Base-by-base conservation (phyloP, 2,113 vertebrate genomes). In the Solea senegalensis region DNA sequence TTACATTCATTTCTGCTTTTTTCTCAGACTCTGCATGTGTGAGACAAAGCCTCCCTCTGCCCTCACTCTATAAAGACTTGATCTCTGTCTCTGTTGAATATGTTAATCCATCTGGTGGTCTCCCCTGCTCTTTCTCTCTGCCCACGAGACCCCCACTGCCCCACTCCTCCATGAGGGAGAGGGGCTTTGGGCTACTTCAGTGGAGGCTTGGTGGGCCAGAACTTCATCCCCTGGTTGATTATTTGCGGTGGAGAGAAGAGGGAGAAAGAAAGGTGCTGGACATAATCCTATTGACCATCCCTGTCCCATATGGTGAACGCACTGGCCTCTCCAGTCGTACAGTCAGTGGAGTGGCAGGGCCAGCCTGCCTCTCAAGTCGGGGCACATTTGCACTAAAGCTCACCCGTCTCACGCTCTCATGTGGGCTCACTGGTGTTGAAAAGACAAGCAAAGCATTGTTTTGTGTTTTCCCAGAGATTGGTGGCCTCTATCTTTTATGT, bases 51-150 rank as follows among this genome's bases (percentile, higher is more conserved):
- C 86, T 83, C 78, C 76, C 80, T 89, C 86, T 89, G 86, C 87
- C 89, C 86, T 88, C 81, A 81, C 80, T 91, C 86, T 82, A 88
- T 92, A 90, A 92, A 90, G 86, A 79, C 87, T 90, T 93, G 91
- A 92, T 94, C 92, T 92, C 88, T 90, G 90, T 88, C 91, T 91
- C 89, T 82, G 91, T 90, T 94, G 90, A 93, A 94, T 93, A 93
- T 93, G 93, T 91, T 94, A 93, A 94, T 94, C 93, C 89, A 85
- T 80, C 83, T 88, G 86, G 73, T 84, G 82, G 71, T 80, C 83
- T 73, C 74, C 58, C 55, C 43, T 77, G 74, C 83, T 82, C 81
- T 84, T 83, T 89, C 83, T 80, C 82, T 82, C 81, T 82, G 85
- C 86, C 88, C 91, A 91, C 83, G 71, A 92, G 85, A 90, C 88